Percentiles rank a stretch among this genome's conserved stretches.
These are phyloP conservation scores for Chaunax sp. DNA, from an alignment of 2,797 vertebrate genomes.

Conservation along the genomic window DNA sequence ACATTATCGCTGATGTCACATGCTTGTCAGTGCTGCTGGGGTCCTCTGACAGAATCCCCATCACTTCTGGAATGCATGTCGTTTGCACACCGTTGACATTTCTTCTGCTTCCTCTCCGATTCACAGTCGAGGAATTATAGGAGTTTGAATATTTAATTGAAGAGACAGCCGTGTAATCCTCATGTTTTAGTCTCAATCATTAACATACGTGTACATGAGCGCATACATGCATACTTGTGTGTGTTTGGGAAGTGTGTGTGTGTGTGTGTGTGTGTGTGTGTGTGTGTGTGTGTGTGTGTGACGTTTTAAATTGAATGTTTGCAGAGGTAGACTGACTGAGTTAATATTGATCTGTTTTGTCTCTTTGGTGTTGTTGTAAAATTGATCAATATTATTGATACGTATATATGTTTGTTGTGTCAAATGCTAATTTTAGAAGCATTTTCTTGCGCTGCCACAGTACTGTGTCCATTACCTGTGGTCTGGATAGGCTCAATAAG, in stretches of 20 bases:
- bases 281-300: background rate
- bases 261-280: conserved; percentile 4
- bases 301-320: background rate
- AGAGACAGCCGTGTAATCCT: conserved; percentile 60
- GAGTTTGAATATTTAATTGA: conserved; percentile 43
- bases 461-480: too few relatives aligned
- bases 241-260: background rate
- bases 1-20: conserved; percentile 66
- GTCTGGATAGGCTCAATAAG: too few relatives aligned
- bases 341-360: background rate
- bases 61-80: conserved; percentile 13
- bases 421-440: too few relatives aligned
- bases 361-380: background rate
- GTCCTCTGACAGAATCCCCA: conserved; percentile 26
- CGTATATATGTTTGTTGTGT: background rate
- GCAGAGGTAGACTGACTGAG: background rate
- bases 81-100: conserved; percentile 25
- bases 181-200: conserved; percentile 38
- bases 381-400: background rate
- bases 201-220: conserved; percentile 37
- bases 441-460: too few relatives aligned
- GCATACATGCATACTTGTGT: background rate
- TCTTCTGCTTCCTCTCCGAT: conserved; percentile 8
- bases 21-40: conserved; percentile 51
- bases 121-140: conserved; percentile 27